Percentiles rank a stretch among this genome's conserved stretches.
These are phyloP conservation scores for Accipiter virgatus DNA, from an alignment of 2,113 vertebrate genomes.

Conservation along the genomic window DNA sequence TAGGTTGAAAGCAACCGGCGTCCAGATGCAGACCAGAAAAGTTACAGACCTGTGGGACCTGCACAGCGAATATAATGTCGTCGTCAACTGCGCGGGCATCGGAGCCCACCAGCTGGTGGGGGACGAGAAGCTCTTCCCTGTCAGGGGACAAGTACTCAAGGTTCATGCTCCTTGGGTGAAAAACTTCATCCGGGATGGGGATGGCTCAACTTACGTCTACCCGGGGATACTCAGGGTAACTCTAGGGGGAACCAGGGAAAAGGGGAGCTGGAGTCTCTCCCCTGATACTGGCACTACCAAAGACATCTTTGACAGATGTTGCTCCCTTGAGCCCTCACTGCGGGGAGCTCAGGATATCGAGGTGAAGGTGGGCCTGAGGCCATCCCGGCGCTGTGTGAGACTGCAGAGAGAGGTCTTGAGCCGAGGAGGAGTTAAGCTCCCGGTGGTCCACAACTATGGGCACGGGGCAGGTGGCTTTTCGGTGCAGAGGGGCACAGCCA, in stretches of 20 bases:
- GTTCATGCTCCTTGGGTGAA: slow-evolving; percentile 90
- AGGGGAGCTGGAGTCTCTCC: slow-evolving; percentile 75
- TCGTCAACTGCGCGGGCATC: slow-evolving; percentile 89
- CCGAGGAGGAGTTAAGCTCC: slow-evolving; percentile 56
- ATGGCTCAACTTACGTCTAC: slow-evolving; percentile 85
- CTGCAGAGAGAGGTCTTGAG: slow-evolving; percentile 79
- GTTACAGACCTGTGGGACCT: slow-evolving; percentile 82
- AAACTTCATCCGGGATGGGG: slow-evolving; percentile 84
- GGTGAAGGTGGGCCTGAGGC: slow-evolving; percentile 86
- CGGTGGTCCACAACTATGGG: slow-evolving; percentile 90
- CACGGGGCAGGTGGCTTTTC: slow-evolving; percentile 85
- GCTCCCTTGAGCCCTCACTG: slow-evolving; percentile 84
- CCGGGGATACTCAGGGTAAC: slow-evolving; percentile 79
- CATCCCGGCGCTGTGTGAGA: slow-evolving; percentile 72
- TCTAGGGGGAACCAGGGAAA: slow-evolving; percentile 85
- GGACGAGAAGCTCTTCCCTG: slow-evolving; percentile 74
- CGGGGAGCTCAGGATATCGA: slow-evolving; percentile 49
- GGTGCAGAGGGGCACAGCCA: slow-evolving; percentile 85
- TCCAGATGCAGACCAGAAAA: slow-evolving; percentile 69
- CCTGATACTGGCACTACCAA: slow-evolving; percentile 69
- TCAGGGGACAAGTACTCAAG: slow-evolving; percentile 87
- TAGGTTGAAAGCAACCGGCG: slow-evolving; percentile 78
- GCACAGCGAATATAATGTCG: slow-evolving; percentile 71
- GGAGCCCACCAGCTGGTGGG: slow-evolving; percentile 77
- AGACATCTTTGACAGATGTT: slow-evolving; percentile 82